Base-by-base conservation (phyloP, 2,888 invertebrate species). In the Perdita meconis region DNA sequence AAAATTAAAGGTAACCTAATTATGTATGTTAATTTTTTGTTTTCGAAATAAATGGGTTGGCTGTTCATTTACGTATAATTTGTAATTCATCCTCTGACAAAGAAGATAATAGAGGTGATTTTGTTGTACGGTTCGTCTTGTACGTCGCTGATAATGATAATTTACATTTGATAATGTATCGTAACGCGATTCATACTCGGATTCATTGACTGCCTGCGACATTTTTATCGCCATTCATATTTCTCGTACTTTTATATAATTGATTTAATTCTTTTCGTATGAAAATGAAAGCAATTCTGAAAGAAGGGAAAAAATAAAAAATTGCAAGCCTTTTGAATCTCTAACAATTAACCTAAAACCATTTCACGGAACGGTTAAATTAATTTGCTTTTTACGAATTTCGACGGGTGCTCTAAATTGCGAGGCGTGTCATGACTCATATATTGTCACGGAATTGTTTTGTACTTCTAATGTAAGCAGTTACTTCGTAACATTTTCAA, bases 161-260 rank as follows among this genome's bases (percentile, higher is more conserved):
- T 55, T 22, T 8, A 56, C 30, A 4, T 19, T 10, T 8, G 12
- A 30, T 10, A 19, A 5, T 12, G 59, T 67, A 42, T 59, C 36
- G 24, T 19, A 22, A 10, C 26, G 24, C 22, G 66, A 55, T 55
- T 44, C 19, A 10, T 10, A 2, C 44, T 26, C 12, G 2, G 5
- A 42, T 42, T 26, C 26, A 5, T 59, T 19, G 1, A 36, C 12
- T 42, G 53, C 51, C 36, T 34, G 6, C 2, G 51, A 10, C n/a
- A 16, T 12, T 67, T 51, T 22, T 47, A 42, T 13, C 34, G 6
- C 12, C 3, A 57, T 2, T 24, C 12, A 34, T 42, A 30, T 22
- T 40, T 13, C 38, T 51, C 56, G 19, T 57, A 55, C 47, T 38
- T 51, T 67, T 67, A 36, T 16, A 19, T 42, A 30, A 26, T 42